Evolutionary conservation across 2,797 vertebrate genomes (phyloP), one percentile per base, ranked within the genome.

Genomic region (Neopelma chrysocephalum): DNA sequence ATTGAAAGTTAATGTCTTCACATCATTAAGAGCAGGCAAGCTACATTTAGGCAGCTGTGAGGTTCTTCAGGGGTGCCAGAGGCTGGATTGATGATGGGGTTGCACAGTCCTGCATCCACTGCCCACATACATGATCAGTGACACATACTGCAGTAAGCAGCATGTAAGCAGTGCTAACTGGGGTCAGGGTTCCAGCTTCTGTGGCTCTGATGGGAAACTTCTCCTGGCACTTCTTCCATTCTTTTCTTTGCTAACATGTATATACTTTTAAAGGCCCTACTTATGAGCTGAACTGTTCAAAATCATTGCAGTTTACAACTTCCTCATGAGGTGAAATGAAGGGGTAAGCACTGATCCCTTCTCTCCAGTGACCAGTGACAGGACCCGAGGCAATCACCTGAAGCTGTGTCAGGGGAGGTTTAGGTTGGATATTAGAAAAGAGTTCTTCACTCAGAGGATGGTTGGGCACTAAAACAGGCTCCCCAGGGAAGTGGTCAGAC

Each of bases 131-230:
- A 22, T 0, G 6, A 64, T 36, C 50, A 65, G 45, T 1, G 2
- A 15, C 16, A 45, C 0, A 0, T 19, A 15, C 36, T 70, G 47
- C 40, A 64, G 47, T n/a, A 54, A 66, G 22, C 2, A 2, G 13
- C 23, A 20, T 22, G 47, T 27, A 60, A 61, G 29, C 2, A 3
- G 15, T 23, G 19, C 27, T 53, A 31, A n/a, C 2, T 4, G 14
- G 6, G 27, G 5, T 14, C 12, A 57, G 38, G 40, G 22, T 15
- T 54, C 36, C 66, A 87, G 57, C 7, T 15, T 18, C 16, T 6
- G 4, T 6, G 5, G 29, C 5, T 85, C 12, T 88, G 32, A 47
- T 34, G 15, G 40, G 40, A 77, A 78, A 57, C 16, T 43, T 53
- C 53, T 57, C 25, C 45, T 26, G 6, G 16, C 10, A 57, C 15